These are phyloP conservation scores for Tauraco erythrolophus DNA, from an alignment of 2,113 vertebrate species.

Conservation along the genomic window DNA sequence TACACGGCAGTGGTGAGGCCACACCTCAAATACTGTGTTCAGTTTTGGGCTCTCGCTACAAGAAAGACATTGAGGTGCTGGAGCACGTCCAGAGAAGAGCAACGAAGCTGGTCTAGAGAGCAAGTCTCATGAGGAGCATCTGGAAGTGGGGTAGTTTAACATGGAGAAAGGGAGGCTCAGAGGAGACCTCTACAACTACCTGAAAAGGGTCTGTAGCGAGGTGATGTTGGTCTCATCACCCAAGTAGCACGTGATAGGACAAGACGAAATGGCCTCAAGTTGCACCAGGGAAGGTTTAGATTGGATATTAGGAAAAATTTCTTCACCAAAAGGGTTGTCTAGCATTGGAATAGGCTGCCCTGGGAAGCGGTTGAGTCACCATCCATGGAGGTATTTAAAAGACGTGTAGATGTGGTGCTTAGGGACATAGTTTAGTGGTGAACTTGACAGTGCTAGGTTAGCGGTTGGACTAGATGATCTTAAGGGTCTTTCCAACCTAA, in stretches of 20 bases:
- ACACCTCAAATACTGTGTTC: not conserved
- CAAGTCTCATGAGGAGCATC: no score
- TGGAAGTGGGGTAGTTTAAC: not conserved
- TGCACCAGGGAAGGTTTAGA: not conserved
- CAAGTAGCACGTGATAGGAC: not conserved
- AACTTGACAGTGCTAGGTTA: not conserved
- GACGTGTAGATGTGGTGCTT: not conserved
- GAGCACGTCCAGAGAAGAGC: not conserved
- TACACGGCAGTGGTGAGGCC: fast-evolving
- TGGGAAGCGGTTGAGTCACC: not conserved
- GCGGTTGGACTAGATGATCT: not conserved
- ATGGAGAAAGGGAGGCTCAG: not conserved
- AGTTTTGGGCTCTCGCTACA: not conserved
- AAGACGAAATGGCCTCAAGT: not conserved
- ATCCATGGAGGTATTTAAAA: not conserved
- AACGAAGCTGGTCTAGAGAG: not conserved
- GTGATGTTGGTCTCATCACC: not conserved
- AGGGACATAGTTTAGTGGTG: not conserved
- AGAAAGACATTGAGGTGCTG: not conserved
- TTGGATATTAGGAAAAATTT: not conserved
- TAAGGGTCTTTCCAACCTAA: not conserved
- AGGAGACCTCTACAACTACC: not conserved
- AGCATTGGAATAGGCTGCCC: not conserved
- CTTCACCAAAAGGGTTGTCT: not conserved
- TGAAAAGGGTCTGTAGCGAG: not conserved